phyloP scores from a whole-genome alignment of 2,113 vertebrate genomes.

The Paedocypris sp. region DNA sequence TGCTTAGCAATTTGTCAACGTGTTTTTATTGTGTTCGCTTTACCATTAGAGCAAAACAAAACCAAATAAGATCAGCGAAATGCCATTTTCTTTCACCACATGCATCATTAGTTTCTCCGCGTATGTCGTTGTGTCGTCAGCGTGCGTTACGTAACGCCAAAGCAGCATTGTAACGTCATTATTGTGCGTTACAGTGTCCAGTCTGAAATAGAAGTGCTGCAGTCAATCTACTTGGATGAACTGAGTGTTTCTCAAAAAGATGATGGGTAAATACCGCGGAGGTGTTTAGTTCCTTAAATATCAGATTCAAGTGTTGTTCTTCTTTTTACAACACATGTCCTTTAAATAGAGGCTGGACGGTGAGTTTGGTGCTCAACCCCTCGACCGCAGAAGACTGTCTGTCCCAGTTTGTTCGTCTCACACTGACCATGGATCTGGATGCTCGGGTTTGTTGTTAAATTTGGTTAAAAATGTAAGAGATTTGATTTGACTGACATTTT shows the following conservation, averaged over 20 bases:
- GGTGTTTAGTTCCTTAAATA: too few relatives aligned
- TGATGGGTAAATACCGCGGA: constrained; percentile 55
- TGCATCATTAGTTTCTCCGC: too few relatives aligned
- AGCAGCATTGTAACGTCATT: background rate
- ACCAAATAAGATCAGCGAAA: too few relatives aligned
- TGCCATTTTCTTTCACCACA: too few relatives aligned
- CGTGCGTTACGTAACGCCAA: background rate
- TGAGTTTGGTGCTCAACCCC: constrained; percentile 77
- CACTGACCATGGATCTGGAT: constrained; percentile 72
- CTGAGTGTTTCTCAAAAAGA: constrained; percentile 61
- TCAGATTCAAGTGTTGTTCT: too few relatives aligned
- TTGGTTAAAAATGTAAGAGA: background rate
- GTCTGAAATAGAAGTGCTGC: constrained; percentile 82
- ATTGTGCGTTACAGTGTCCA: constrained; percentile 56
- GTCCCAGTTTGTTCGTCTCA: constrained; percentile 83
- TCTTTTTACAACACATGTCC: too few relatives aligned
- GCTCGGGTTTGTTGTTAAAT: constrained; percentile 59
- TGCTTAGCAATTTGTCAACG: too few relatives aligned
- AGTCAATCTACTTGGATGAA: constrained; percentile 91
- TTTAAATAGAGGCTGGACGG: constrained; percentile 64
- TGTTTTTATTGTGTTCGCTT: too few relatives aligned
- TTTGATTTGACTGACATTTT: background rate
- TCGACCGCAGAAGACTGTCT: constrained; percentile 83
- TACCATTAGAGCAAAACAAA: too few relatives aligned
- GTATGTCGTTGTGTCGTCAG: background rate